Evolutionary conservation across 2,113 vertebrate genomes (phyloP).

Genomic region (Uropsilus gracilis): DNA sequence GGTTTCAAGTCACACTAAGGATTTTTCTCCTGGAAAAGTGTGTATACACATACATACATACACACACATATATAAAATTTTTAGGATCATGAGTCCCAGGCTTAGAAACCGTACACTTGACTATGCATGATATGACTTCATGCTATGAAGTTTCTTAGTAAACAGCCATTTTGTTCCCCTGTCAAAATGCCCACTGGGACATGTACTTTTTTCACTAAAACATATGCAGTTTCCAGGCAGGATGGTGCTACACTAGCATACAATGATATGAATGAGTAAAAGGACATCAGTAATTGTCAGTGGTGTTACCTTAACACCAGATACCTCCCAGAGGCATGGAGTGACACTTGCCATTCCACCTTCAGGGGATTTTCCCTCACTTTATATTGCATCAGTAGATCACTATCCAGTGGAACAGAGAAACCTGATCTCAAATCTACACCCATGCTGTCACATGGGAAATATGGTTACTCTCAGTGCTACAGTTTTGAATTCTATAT

Average conservation of each 20-base stretch:
- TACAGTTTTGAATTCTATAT: not conserved
- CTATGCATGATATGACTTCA: not conserved
- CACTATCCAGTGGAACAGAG: not conserved
- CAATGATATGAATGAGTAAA: not conserved
- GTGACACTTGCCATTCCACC: not conserved
- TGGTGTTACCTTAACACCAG: not conserved
- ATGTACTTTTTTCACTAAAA: not conserved
- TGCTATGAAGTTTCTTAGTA: not conserved
- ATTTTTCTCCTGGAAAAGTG: not conserved
- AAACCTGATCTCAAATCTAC: not conserved
- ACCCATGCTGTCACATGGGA: not conserved
- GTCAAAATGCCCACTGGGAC: not conserved
- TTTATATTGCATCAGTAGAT: not conserved
- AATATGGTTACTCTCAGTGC: not conserved
- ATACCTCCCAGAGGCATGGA: not conserved
- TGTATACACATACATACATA: not conserved
- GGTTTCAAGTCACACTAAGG: not conserved
- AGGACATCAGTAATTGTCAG: not conserved
- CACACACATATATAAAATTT: not conserved
- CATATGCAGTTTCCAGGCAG: not conserved
- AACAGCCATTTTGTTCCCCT: slow-evolving; percentile 1
- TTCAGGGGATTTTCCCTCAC: not conserved
- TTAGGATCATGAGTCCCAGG: not conserved
- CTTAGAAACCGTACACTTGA: not conserved
- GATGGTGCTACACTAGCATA: not conserved